Evolutionary conservation across 1,140 invertebrate genomes (phyloP).

Genomic region (Euschistus heros): DNA sequence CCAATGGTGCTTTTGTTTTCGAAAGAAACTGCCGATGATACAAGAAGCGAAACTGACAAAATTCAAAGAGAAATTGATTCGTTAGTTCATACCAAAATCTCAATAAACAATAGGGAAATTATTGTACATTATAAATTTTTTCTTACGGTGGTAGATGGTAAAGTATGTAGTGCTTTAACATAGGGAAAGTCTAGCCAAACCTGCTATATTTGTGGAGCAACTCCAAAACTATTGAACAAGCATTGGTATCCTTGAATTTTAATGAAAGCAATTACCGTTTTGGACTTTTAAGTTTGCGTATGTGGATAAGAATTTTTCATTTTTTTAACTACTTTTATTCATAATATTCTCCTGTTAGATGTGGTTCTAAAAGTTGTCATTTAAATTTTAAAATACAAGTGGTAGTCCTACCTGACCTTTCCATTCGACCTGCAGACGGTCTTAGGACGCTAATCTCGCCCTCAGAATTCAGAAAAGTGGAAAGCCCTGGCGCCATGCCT

Average conservation of each 20-base stretch:
- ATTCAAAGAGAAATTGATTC: neutral
- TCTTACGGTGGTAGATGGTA: constrained; percentile 38
- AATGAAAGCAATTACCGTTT: neutral
- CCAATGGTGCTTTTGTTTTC: constrained; percentile 8
- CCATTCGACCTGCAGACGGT: too few species aligned
- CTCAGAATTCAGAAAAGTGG: too few species aligned
- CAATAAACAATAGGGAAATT: neutral
- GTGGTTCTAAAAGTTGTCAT: too few species aligned
- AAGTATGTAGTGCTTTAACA: constrained; percentile 37
- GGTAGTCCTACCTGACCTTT: too few species aligned
- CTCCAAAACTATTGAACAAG: constrained; percentile 23
- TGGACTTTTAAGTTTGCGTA: neutral
- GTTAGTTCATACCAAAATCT: neutral
- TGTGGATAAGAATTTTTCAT: neutral
- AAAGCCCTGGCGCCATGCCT: too few species aligned
- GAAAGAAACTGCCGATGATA: too few species aligned
- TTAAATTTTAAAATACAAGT: too few species aligned
- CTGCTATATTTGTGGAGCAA: constrained; percentile 29
- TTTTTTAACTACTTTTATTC: too few species aligned
- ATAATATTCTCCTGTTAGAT: too few species aligned
- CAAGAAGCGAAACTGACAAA: too few species aligned
- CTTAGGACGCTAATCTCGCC: too few species aligned
- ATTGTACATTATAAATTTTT: constrained; percentile 23
- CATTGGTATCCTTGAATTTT: neutral
- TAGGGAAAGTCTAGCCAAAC: constrained; percentile 31